These are phyloP conservation scores for Orthosia gracilis DNA, from an alignment of 2,888 invertebrate species.

Conservation along the genomic window DNA sequence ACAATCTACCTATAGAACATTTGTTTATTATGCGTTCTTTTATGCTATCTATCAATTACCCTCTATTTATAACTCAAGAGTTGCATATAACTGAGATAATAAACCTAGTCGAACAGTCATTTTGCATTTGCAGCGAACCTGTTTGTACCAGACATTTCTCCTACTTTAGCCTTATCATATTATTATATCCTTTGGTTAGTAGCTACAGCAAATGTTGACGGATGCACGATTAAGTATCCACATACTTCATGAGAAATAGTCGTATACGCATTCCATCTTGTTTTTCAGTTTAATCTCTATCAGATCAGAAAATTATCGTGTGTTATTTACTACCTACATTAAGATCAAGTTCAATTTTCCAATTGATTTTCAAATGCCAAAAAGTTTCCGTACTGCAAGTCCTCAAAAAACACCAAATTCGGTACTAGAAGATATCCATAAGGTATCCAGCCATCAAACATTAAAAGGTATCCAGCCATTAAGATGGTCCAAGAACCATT, in stretches of 20 bases:
- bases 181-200: slow-evolving; percentile 1
- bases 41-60: slow-evolving; percentile 21
- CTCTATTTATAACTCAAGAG: slow-evolving; percentile 34
- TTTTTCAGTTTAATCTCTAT: slow-evolving; percentile 11
- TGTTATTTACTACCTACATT: background rate
- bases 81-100: slow-evolving; percentile 26
- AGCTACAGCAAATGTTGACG: background rate
- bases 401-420: no score
- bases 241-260: background rate
- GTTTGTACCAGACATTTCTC: slow-evolving; percentile 35
- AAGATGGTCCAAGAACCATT: no score
- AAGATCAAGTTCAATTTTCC: background rate
- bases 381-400: no score
- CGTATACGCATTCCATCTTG: background rate
- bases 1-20: background rate
- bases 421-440: no score
- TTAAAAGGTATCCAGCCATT: no score
- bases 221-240: background rate
- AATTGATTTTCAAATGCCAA: background rate
- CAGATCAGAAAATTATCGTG: background rate
- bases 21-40: background rate
- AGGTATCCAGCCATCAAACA: no score
- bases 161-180: slow-evolving; percentile 23
- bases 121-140: slow-evolving; percentile 16
- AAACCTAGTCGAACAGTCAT: background rate